A percentile compares a stretch with the other conserved stretches of the same genome.
Conservation (phyloP, 2,888 invertebrate species). For the Plagodis pulveraria region DNA sequence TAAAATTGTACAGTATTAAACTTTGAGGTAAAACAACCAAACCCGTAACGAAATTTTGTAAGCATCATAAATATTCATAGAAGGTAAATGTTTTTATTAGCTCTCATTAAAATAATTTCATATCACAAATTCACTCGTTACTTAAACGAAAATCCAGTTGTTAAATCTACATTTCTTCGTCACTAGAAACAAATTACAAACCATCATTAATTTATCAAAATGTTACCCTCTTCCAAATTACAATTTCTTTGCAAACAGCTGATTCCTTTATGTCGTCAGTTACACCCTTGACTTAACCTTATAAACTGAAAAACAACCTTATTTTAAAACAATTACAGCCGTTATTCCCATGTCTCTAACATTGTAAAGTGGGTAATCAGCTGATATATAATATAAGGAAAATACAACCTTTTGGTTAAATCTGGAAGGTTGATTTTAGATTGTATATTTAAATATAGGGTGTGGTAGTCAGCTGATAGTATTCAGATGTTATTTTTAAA, state of each 20-base stretch:
- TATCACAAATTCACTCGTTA: conserved; percentile 1
- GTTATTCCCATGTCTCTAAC: too few species aligned
- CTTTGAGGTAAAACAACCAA: too few species aligned
- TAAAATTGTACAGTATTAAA: too few species aligned
- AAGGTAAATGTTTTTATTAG: background rate
- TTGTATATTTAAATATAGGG: conserved; percentile 19
- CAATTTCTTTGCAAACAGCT: conserved; percentile 37
- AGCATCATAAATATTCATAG: too few species aligned
- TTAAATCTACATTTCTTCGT: conserved; percentile 11
- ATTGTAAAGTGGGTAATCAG: too few species aligned
- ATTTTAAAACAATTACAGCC: background rate
- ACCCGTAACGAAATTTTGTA: too few species aligned
- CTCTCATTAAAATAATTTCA: background rate
- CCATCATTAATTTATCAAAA: conserved; percentile 34
- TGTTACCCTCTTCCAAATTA: conserved; percentile 22
- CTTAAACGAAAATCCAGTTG: conserved; percentile 14
- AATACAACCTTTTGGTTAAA: background rate
- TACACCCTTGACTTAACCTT: conserved; percentile 12
- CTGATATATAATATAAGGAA: background rate
- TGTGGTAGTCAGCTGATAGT: conserved; percentile 36
- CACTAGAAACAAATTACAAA: conserved; percentile 29
- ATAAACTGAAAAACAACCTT: background rate
- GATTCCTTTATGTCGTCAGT: conserved; percentile 26
- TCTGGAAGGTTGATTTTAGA: background rate
- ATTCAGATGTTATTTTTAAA: conserved; percentile 36